A percentile compares a stretch with the other conserved stretches of the same genome.
Conservation (phyloP, 2,797 vertebrate genomes). For the Melanotaenia maccullochi region DNA sequence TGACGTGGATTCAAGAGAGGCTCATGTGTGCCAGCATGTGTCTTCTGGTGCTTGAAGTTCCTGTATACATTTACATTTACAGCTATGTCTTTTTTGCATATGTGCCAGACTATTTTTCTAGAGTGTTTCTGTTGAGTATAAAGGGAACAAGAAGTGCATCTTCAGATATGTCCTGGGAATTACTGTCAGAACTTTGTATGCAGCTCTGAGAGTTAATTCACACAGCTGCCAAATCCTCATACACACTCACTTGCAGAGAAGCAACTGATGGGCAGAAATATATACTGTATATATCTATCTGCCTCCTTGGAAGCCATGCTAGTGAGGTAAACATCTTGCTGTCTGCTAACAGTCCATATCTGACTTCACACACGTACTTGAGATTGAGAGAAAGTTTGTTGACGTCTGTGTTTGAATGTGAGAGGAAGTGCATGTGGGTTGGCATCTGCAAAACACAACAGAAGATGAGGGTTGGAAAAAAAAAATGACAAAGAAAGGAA, state of each 20-base stretch:
- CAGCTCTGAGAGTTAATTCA: slow-evolving; percentile 50
- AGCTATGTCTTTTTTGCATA: neutral
- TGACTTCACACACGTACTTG: slow-evolving; percentile 52
- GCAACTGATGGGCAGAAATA: slow-evolving; percentile 5
- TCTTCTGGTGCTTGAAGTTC: slow-evolving; percentile 10
- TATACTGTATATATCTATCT: slow-evolving; percentile 16
- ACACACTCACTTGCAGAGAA: neutral
- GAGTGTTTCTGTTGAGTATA: slow-evolving; percentile 11
- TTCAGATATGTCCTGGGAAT: slow-evolving; percentile 37
- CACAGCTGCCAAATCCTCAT: slow-evolving; percentile 42
- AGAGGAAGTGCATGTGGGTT: slow-evolving; percentile 6
- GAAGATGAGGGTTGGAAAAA: slow-evolving; percentile 18
- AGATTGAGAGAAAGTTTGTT: slow-evolving; percentile 56
- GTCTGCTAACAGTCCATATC: slow-evolving; percentile 33
- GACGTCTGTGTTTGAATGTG: neutral
- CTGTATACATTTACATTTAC: slow-evolving; percentile 8
- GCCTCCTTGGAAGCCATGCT: slow-evolving; percentile 25
- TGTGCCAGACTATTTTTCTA: neutral
- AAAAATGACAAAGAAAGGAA: slow-evolving; percentile 60
- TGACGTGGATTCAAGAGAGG: slow-evolving; percentile 13
- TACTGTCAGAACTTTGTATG: slow-evolving; percentile 60
- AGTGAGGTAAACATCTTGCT: slow-evolving; percentile 27
- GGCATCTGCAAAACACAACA: slow-evolving; percentile 21
- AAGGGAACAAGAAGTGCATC: slow-evolving; percentile 23
- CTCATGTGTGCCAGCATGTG: slow-evolving; percentile 13